These are phyloP conservation scores for Brevimyrus niger DNA, from an alignment of 2,113 vertebrate genomes.

Conservation along the genomic window DNA sequence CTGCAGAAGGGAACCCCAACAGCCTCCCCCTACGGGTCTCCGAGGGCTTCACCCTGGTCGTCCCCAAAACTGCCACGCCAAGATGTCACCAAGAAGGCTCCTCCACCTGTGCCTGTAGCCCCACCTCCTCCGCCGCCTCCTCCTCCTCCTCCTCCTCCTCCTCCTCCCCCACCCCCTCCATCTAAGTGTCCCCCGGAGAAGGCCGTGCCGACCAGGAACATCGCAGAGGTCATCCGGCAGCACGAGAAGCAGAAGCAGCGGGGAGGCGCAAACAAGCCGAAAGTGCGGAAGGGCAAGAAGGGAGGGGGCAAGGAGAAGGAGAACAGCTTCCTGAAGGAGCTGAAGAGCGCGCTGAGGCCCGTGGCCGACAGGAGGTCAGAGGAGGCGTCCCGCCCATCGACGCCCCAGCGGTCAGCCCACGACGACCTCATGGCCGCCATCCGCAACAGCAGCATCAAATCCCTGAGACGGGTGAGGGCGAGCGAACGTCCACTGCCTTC, in stretches of 20 bases:
- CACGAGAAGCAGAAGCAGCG: constrained; percentile 69
- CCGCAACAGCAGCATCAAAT: constrained; percentile 69
- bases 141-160: constrained; percentile 44
- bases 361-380: constrained; percentile 70
- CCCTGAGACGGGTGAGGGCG: constrained; percentile 69
- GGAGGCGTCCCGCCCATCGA: constrained; percentile 79
- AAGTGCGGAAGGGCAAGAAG: constrained; percentile 70
- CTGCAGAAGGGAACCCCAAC: constrained; percentile 72
- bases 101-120: constrained; percentile 41
- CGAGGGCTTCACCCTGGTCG: constrained; percentile 43
- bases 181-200: constrained; percentile 49
- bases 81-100: constrained; percentile 46
- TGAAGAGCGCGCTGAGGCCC: constrained; percentile 77
- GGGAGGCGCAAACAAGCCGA: constrained; percentile 44
- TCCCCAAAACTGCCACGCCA: constrained; percentile 67
- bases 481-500: not conserved
- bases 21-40: constrained; percentile 76
- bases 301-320: constrained; percentile 43
- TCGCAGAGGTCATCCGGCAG: constrained; percentile 84
- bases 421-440: constrained; percentile 93
- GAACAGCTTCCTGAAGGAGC: constrained; percentile 73
- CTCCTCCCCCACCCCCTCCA: constrained; percentile 29
- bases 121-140: constrained; percentile 50
- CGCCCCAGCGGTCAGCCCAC: constrained; percentile 79
- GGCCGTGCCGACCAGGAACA: constrained; percentile 75